Evolutionary conservation across 2,113 vertebrate species (phyloP), one percentile per base, ranked within the genome.

Genomic region (Cephalopterus ornatus): DNA sequence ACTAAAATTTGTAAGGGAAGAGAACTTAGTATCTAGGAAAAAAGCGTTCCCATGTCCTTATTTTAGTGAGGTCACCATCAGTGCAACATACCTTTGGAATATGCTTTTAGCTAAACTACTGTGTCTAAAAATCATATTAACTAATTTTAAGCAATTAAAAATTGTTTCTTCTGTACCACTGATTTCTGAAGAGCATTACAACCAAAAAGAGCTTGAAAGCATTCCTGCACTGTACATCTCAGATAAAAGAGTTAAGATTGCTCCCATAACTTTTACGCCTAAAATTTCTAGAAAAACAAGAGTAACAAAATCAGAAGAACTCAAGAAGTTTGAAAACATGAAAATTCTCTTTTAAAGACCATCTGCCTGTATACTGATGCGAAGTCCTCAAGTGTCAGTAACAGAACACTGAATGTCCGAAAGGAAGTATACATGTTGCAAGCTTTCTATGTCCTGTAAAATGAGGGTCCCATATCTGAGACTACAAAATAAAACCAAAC

Each of bases 191-290:
- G 21, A 83, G 44, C 33, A 56, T 16, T 42, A 71, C 6, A 65
- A 79, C 9, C 2, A 44, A 55, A 55, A 75, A 68, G 28, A 53
- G 12, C 9, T 37, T 12, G 24, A 81, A 61, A 81, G 22, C 15
- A 79, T 88, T 77, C 33, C 2, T 2, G 8, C 30, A 50, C 23
- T 44, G 17, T 27, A 49, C 17, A 39, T 30, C 8, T 72, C 35
- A 52, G 26, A 77, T 3, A 26, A 6, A 55, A 55, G 14, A 49
- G 21, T 70, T 77, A 68, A 83, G 37, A 68, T 9, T 32, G 27
- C 17, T 9, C 1, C 1, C 3, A 1, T 32, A 88, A 63, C 3
- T 67, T 49, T 5, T 12, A 55, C 9, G 12, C 35, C 30, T 52
- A 76, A 52, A 67, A 47, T n/a, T 67, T 63, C 71, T 47, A 46